Percentiles rank a stretch among this genome's conserved stretches.
These are phyloP conservation scores for Paraescarpia echinospica DNA, from an alignment of 1,140 invertebrate genomes.

Conservation along the genomic window DNA sequence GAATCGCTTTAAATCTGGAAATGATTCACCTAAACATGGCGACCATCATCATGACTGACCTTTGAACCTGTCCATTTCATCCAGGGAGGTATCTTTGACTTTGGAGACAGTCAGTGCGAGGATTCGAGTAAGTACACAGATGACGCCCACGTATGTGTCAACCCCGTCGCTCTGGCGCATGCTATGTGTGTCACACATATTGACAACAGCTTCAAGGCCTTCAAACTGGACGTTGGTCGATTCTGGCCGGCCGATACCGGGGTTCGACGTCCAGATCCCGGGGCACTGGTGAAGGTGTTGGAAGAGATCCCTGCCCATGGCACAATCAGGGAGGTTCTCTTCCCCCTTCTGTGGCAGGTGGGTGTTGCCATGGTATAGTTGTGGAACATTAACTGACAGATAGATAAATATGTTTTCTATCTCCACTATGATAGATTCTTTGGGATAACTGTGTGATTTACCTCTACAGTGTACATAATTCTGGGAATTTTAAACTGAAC, in stretches of 20 bases:
- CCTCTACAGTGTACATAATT: too few relatives aligned
- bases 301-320: conserved; percentile 26
- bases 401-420: too few relatives aligned
- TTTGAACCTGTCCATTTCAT: background rate
- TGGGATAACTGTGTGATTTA: too few relatives aligned
- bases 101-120: background rate
- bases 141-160: conserved; percentile 12
- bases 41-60: background rate
- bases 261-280: conserved; percentile 11
- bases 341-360: conserved; percentile 28
- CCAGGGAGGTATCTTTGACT: background rate
- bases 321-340: conserved; percentile 22
- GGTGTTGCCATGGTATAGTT: background rate
- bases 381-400: too few relatives aligned
- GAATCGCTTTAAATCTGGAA: too few relatives aligned
- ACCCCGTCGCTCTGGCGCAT: conserved; percentile 17
- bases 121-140: background rate
- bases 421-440: too few relatives aligned
- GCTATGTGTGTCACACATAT: conserved; percentile 25
- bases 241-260: conserved; percentile 22
- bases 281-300: conserved; percentile 18
- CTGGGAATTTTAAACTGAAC: too few relatives aligned
- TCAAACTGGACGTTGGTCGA: conserved; percentile 24
- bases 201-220: conserved; percentile 25
- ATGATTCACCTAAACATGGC: background rate